Base-by-base conservation (phyloP, 2,113 vertebrate genomes). In the Melanotaenia duboulayi region DNA sequence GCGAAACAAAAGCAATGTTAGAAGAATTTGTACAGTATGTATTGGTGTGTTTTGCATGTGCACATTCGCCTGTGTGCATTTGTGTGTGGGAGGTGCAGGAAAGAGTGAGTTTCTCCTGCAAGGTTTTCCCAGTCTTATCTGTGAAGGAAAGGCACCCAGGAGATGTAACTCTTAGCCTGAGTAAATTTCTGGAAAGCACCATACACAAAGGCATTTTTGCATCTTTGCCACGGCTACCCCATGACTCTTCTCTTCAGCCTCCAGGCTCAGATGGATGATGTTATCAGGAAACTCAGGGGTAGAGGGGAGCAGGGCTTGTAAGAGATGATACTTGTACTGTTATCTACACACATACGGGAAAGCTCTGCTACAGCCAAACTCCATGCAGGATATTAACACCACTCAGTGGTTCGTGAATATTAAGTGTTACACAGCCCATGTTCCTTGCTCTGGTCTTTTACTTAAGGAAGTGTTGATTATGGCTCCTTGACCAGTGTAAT, bases 51-150 rank as follows among this genome's bases (percentile, higher is more conserved):
- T 48, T 64, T 40, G 25, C 68, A 19, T 59, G 58, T 46, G 4
- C 4, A 28, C 25, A 8, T 17, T 49, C 19, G 25, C 23, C 35
- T 60, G 39, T 57, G 61, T 59, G 60, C 46, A 64, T 39, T 22
- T 60, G 58, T 66, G 84, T 76, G 75, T 78, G 74, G 80, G 85
- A 78, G 67, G 80, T 68, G 84, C 32, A 35, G 37, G 46, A 71
- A 66, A 42, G 56, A 56, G 73, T 28, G 22, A 61, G 32, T 22
- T 71, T 71, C 77, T 78, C 68, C 67, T 80, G 19, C 44, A 69
- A 82, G 87, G 83, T 82, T 83, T 84, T 80, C 76, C 76, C 65
- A 1, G 40, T 64, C 49, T 81, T 78, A 73, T 79, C 77, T 75
- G 82, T 71, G 66, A 85, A 76, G 57, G 57, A 66, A 56, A 75